Percentiles rank a stretch among this genome's conserved stretches.
Conservation (phyloP, 2,888 invertebrate species). For the Drosophila heteroneura region DNA sequence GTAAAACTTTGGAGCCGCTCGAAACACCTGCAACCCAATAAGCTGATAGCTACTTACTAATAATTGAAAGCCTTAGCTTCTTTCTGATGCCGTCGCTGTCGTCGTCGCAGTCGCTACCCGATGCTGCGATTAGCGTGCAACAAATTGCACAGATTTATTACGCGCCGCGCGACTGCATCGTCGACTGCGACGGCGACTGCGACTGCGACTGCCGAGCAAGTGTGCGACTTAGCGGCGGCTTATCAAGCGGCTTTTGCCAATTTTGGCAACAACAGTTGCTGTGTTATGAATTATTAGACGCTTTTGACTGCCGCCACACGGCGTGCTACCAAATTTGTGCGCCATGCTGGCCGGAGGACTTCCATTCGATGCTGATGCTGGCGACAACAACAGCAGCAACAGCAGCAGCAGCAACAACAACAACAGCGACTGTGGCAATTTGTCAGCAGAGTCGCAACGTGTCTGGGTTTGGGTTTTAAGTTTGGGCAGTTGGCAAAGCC, state of each 20-base stretch:
- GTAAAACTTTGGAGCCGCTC: constrained; percentile 40
- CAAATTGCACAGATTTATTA: constrained; percentile 81
- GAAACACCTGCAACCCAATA: constrained; percentile 73
- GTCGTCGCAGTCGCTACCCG: constrained; percentile 34
- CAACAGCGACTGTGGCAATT: constrained; percentile 63
- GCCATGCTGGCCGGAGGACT: constrained; percentile 73
- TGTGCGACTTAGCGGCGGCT: constrained; percentile 42
- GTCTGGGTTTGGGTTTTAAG: constrained; percentile 67
- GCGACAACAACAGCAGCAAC: constrained; percentile 62
- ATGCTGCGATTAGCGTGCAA: constrained; percentile 76
- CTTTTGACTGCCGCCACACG: constrained; percentile 79
- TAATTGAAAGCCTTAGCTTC: constrained; percentile 66
- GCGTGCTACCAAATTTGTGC: constrained; percentile 80
- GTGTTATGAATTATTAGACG: constrained; percentile 80
- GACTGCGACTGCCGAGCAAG: constrained; percentile 13
- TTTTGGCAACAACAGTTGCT: constrained; percentile 65
- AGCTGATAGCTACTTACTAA: constrained; percentile 66
- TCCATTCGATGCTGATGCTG: constrained; percentile 60
- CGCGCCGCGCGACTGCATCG: constrained; percentile 46
- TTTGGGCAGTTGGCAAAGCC: constrained; percentile 75
- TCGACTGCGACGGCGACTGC: background rate
- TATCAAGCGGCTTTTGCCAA: constrained; percentile 65
- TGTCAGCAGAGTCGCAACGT: constrained; percentile 69
- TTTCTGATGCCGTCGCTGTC: background rate
- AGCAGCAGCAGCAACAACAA: constrained; percentile 27